Conservation (phyloP, 1,140 invertebrate genomes). For the Drosophila insularis region DNA sequence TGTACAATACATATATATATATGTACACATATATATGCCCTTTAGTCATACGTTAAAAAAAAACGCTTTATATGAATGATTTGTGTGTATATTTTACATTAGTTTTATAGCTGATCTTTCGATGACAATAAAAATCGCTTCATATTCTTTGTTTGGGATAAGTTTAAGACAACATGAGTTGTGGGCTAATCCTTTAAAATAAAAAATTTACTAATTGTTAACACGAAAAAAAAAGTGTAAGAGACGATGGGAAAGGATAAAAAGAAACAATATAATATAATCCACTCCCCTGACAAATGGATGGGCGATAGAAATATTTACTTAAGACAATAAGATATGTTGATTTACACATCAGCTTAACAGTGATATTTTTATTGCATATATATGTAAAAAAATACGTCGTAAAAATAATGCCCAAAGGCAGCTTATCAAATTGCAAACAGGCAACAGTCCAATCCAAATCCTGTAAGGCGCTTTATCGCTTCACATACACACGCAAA, state of each 20-base stretch:
- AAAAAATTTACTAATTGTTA: not conserved
- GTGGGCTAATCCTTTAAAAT: not conserved
- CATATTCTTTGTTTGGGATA: constrained; percentile 65
- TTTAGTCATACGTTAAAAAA: constrained; percentile 45
- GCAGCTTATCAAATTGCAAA: constrained; percentile 77
- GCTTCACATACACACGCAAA: constrained; percentile 60
- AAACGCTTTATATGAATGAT: constrained; percentile 56
- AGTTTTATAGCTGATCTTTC: constrained; percentile 26
- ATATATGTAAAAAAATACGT: constrained; percentile 60
- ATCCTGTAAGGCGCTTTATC: constrained; percentile 79
- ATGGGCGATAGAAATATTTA: constrained; percentile 31
- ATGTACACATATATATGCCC: constrained; percentile 50
- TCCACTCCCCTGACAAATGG: constrained; percentile 16
- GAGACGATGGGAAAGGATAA: not conserved
- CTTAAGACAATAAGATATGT: constrained; percentile 76
- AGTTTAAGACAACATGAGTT: not conserved
- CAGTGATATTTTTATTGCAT: constrained; percentile 77
- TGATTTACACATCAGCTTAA: constrained; percentile 77
- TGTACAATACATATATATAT: constrained; percentile 19
- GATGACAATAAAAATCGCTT: constrained; percentile 70
- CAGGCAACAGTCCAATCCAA: constrained; percentile 72
- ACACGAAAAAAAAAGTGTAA: too few species aligned
- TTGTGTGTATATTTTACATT: constrained; percentile 45
- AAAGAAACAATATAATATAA: constrained; percentile 8
- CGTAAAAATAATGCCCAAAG: constrained; percentile 78